phyloP scores from a whole-genome alignment of 2,113 vertebrate species.

The Sisor rabdophorus region DNA sequence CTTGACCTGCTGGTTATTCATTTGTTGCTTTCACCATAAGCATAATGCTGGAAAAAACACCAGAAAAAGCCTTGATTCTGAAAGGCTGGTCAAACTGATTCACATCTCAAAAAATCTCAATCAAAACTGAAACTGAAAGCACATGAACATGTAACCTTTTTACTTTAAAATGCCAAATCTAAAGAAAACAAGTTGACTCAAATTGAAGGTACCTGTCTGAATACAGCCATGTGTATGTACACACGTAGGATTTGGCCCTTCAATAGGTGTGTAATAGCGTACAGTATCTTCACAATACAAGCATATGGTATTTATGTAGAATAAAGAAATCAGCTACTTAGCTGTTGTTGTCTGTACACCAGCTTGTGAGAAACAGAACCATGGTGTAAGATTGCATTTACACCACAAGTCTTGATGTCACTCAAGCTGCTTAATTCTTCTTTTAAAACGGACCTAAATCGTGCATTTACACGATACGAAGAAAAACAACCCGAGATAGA shows the following conservation, averaged over 20 bases:
- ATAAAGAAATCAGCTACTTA: not conserved
- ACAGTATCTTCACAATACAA: not conserved
- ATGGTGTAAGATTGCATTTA: not conserved
- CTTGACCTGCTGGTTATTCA: not conserved
- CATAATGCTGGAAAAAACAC: not conserved
- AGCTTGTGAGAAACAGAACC: not conserved
- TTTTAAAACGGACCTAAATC: too few relatives aligned
- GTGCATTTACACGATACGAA: too few relatives aligned
- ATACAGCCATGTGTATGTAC: not conserved
- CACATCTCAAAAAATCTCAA: not conserved
- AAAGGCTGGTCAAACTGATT: not conserved
- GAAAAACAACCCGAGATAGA: too few relatives aligned
- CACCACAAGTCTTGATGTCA: too few relatives aligned
- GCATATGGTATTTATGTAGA: not conserved
- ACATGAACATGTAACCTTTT: not conserved
- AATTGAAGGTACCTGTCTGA: not conserved
- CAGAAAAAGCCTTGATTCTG: not conserved
- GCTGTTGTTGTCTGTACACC: not conserved
- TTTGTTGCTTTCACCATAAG: not conserved
- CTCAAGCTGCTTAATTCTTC: too few relatives aligned
- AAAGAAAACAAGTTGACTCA: not conserved
- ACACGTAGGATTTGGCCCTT: not conserved
- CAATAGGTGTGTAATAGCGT: not conserved
- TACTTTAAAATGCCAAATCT: not conserved
- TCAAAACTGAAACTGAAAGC: not conserved